Evolutionary conservation across 2,888 invertebrate genomes (phyloP), one percentile per base, ranked within the genome.

Genomic region (Dynastes maya): DNA sequence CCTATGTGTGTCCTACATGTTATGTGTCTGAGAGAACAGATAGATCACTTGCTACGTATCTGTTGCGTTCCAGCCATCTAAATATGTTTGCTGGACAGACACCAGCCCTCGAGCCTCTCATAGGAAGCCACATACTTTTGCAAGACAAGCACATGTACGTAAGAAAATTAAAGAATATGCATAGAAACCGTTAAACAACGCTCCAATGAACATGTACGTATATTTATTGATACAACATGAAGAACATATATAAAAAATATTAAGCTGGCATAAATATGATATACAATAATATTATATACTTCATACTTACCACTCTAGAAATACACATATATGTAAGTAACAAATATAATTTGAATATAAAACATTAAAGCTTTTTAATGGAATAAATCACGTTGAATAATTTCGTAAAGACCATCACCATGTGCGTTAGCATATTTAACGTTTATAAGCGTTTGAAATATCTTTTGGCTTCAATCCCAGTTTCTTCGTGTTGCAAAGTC

Each of bases 401-500:
- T 4, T 32, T 71, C 37, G 8, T 5, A 0, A 45, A 45, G 22
- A 45, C 22, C 61, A 72, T 49, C 49, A 72, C 22, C 29, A 27
- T 45, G 16, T 45, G n/a, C 40, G 11, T 2, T 11, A 63, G 27
- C 3, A 22, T 55, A 11, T 32, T 29, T 1, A 63, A 11, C 6
- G 13, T 27, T 81, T 88, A 86, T 65, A 90, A 82, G 83, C 91
- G 88, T 79, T 91, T 91, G 83, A 91, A 93, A 84, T 90, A 91
- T 80, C 92, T 89, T 84, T 91, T 92, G 9, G 89, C 92, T 80
- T 91, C 88, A 76, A 90, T 90, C 63, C 86, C 85, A 32, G 83
- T 84, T 76, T 90, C 89, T 78, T 92, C 91, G 82, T 92, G 91
- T 45, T 90, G 90, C 82, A 92, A 88, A 61, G 90, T 91, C 92